Evolutionary conservation across 2,888 invertebrate genomes (phyloP).

Genomic region (Erebia palarica): DNA sequence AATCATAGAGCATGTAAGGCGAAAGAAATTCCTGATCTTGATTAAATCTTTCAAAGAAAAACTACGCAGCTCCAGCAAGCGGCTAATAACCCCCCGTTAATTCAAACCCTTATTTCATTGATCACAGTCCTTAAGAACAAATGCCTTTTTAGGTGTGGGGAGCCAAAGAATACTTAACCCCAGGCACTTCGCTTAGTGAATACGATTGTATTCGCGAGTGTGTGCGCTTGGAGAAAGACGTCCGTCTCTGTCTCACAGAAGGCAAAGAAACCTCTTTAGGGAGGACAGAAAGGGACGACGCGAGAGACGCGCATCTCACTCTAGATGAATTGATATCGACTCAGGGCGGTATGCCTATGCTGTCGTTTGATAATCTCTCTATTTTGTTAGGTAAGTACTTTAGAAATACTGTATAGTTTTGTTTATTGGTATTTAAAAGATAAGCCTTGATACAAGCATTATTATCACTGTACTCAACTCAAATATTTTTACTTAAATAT

Average conservation of each 20-base stretch:
- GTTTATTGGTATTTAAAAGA: background rate
- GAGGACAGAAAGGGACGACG: conserved; percentile 92
- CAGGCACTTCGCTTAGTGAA: conserved; percentile 91
- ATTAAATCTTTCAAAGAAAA: too few relatives aligned
- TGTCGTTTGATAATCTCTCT: conserved; percentile 91
- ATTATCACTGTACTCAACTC: too few relatives aligned
- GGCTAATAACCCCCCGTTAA: too few relatives aligned
- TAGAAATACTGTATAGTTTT: background rate
- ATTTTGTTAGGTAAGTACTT: conserved; percentile 89
- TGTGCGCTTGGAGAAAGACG: conserved; percentile 95
- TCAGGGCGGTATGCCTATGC: conserved; percentile 86
- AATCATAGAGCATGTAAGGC: too few relatives aligned
- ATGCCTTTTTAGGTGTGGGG: conserved; percentile 87
- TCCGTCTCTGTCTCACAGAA: conserved; percentile 85
- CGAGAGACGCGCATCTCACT: conserved; percentile 87
- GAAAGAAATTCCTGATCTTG: too few relatives aligned
- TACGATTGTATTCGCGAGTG: conserved; percentile 97
- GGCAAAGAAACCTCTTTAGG: conserved; percentile 87
- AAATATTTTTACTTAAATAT: too few relatives aligned
- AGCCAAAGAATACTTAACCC: conserved; percentile 93
- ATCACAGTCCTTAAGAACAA: too few relatives aligned
- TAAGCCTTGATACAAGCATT: too few relatives aligned
- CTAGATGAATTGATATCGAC: conserved; percentile 91
- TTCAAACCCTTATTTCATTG: too few relatives aligned
- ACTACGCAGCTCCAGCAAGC: too few relatives aligned